Evolutionary conservation across 2,797 vertebrate genomes (phyloP).

Genomic region (Diceros bicornis): DNA sequence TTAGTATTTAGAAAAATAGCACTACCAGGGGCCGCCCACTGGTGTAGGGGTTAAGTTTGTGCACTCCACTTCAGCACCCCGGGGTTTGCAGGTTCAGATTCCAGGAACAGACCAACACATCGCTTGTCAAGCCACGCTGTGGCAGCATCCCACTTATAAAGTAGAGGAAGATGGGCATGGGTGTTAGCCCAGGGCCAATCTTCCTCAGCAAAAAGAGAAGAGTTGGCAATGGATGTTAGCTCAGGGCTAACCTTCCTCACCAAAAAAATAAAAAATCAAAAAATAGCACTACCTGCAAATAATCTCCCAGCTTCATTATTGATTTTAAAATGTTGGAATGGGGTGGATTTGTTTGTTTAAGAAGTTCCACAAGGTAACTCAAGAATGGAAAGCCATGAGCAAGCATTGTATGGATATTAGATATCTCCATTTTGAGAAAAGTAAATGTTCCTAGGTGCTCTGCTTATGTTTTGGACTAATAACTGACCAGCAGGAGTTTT

Average conservation of each 20-base stretch:
- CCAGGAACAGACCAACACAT: no score
- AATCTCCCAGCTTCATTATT: background rate
- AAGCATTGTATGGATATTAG: background rate
- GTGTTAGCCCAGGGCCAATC: no score
- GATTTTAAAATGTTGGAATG: background rate
- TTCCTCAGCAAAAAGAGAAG: no score
- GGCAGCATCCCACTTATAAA: no score
- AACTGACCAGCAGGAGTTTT: background rate
- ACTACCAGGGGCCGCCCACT: background rate
- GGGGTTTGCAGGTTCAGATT: no score
- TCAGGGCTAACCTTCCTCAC: no score
- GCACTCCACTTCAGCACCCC: no score
- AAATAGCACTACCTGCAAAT: background rate
- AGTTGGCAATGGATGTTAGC: no score
- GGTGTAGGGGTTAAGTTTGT: no score
- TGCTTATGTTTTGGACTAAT: background rate
- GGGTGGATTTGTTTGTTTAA: background rate
- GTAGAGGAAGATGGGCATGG: no score
- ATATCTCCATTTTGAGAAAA: background rate
- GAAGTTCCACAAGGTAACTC: background rate
- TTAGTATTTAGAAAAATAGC: background rate
- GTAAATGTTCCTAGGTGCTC: background rate
- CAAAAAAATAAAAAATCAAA: background rate
- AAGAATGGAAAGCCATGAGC: background rate
- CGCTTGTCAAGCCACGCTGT: no score